These are phyloP conservation scores for Pao palembangensis DNA, from an alignment of 2,113 vertebrate species.

Conservation along the genomic window DNA sequence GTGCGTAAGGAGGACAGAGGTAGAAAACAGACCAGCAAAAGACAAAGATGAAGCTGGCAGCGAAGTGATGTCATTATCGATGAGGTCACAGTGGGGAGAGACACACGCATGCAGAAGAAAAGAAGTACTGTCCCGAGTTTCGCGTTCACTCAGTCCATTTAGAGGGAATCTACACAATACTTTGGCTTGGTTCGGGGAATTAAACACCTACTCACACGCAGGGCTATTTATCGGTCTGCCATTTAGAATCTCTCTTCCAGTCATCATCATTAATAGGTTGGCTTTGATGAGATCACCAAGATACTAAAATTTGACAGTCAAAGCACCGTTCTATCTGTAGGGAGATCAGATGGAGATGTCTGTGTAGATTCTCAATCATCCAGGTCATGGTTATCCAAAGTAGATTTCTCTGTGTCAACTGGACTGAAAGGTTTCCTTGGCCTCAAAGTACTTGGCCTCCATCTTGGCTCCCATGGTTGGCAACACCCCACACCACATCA, in stretches of 20 bases:
- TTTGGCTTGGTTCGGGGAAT: conserved; percentile 29
- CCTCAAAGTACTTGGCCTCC: no score
- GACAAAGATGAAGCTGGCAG: conserved; percentile 36
- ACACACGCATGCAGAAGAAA: conserved; percentile 23
- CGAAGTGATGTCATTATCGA: conserved; percentile 66
- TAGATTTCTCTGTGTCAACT: no score
- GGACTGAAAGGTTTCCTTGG: no score
- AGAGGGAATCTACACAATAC: conserved; percentile 14
- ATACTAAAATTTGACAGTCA: conserved; percentile 57
- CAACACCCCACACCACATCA: no score
- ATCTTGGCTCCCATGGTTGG: no score
- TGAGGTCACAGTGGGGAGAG: conserved; percentile 46
- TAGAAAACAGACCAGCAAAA: conserved; percentile 22
- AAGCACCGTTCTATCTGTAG: conserved; percentile 45
- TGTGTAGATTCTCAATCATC: no score
- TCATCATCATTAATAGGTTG: conserved; percentile 61
- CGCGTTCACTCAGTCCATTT: conserved; percentile 35
- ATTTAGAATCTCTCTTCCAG: conserved; percentile 56
- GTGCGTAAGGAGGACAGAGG: background rate
- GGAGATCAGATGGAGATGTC: conserved; percentile 69
- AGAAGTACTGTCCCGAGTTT: conserved; percentile 30
- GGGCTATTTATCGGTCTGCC: conserved; percentile 42
- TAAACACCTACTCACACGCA: conserved; percentile 51
- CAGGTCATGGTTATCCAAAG: no score
- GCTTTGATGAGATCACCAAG: conserved; percentile 65